A percentile compares a stretch with the other conserved stretches of the same genome.
These are phyloP conservation scores for Cyprinodon diabolis DNA, from an alignment of 2,797 vertebrate species.

Conservation along the genomic window DNA sequence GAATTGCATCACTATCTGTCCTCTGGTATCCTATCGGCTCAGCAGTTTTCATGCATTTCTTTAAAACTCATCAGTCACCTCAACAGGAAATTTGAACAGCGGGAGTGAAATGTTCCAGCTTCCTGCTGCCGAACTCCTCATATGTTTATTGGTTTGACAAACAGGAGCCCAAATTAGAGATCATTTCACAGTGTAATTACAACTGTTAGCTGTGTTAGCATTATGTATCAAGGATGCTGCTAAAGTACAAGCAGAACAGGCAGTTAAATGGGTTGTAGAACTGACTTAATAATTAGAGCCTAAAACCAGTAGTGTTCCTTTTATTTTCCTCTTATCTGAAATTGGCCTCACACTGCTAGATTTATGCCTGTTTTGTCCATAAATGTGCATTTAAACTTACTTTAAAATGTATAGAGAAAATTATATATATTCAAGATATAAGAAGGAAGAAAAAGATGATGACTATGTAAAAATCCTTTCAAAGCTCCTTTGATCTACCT, in stretches of 20 bases:
- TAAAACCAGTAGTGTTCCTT: conserved; percentile 45
- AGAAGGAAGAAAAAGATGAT: background rate
- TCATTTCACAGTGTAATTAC: conserved; percentile 29
- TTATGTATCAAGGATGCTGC: background rate
- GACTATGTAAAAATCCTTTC: background rate
- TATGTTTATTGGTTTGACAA: conserved; percentile 44
- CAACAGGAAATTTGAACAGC: conserved; percentile 49
- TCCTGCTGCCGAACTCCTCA: conserved; percentile 43
- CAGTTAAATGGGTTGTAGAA: conserved; percentile 8
- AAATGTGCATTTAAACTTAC: background rate
- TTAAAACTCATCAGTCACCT: conserved; percentile 51
- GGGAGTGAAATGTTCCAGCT: conserved; percentile 40
- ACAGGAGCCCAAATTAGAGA: conserved; percentile 24
- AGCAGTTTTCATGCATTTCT: conserved; percentile 49
- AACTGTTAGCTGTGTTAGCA: conserved; percentile 3
- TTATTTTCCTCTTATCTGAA: conserved; percentile 18
- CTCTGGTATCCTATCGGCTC: conserved; percentile 44
- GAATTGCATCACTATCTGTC: conserved; percentile 7
- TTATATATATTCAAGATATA: background rate
- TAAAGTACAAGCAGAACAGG: background rate
- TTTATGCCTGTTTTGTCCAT: conserved; percentile 34
- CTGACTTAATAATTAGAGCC: conserved; percentile 2
- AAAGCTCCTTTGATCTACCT: conserved; percentile 6
- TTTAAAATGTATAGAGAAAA: background rate
- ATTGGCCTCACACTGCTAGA: conserved; percentile 27